Evolutionary conservation across 2,888 invertebrate species (phyloP), one percentile per base, ranked within the genome.

Genomic region (Cenopis cana): DNA sequence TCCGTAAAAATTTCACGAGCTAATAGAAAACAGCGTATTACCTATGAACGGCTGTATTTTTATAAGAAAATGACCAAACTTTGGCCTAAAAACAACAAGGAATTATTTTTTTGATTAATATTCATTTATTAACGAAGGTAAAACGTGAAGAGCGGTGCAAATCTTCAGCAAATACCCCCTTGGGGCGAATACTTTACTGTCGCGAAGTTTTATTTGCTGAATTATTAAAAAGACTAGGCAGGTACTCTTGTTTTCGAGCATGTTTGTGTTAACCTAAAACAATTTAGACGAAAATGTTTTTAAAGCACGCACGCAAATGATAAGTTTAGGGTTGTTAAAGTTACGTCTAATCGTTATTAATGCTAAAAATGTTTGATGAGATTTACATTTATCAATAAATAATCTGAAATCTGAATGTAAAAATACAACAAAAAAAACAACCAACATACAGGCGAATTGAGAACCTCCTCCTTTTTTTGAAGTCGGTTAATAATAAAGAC

Each of bases 61-160:
- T 17, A 50, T 18, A 17, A 17, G 17, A 36, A 36, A 62, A 36
- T 49, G 36, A 14, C 20, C 14, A 12, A 62, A 62, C 18, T 62
- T 24, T 50, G 14, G 1, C 18, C 9, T 50, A 50, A 62, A 50
- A 36, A 46, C n/a, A 36, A 52, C 52, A 62, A n/a, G 10, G 14
- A 52, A 18, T 9, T 0, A 61, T 50, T 52, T 62, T 52, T 62
- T 33, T 36, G 36, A 36, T 20, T 50, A 62, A 24, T 62, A 52
- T 52, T 62, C 52, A 62, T 62, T 61, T 62, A 62, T 62, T 62
- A 62, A 62, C 14, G 36, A 36, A 17, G 62, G 62, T 20, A n/a
- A 52, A 41, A 62, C 50, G 36, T 62, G 36, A 62, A 52, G 52
- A 36, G 20, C 62, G 36, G 50, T 62, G 62, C 62, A 52, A 62